Percentiles rank a stretch among this genome's conserved stretches.
phyloP scores from a whole-genome alignment of 2,113 vertebrate species.

The Dasyprocta punctata region DNA sequence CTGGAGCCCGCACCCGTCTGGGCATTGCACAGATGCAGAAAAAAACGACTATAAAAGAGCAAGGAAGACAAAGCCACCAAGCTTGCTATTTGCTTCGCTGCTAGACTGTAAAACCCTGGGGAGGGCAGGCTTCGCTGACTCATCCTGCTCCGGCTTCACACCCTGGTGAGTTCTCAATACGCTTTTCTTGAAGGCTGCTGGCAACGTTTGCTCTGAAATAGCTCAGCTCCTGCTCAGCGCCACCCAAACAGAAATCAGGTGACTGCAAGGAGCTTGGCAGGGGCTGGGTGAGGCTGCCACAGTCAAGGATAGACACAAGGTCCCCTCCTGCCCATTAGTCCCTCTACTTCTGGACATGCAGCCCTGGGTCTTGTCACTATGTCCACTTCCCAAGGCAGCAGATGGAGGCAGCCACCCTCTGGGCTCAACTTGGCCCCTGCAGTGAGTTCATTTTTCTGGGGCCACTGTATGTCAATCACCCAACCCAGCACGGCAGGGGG shows the following conservation, averaged over 20 bases:
- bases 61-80: neutral
- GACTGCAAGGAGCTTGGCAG: neutral
- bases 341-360: neutral
- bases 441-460: neutral
- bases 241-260: neutral
- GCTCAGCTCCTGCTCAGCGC: neutral
- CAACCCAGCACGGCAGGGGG: neutral
- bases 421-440: neutral
- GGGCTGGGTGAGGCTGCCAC: neutral
- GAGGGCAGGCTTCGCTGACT: conserved; percentile 31
- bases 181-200: conserved; percentile 4
- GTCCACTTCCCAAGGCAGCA: neutral
- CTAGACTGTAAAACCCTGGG: conserved; percentile 65
- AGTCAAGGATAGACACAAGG: rapidly evolving
- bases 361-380: neutral
- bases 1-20: neutral
- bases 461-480: neutral
- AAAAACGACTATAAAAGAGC: neutral
- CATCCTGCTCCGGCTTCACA: neutral
- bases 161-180: neutral
- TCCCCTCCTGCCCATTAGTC: neutral
- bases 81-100: conserved; percentile 64
- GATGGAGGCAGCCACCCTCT: neutral
- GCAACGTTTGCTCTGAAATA: conserved; percentile 21
- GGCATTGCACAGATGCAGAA: neutral